These are phyloP conservation scores for Mormoops blainvillei DNA, from an alignment of 2,113 vertebrate genomes.

Conservation along the genomic window DNA sequence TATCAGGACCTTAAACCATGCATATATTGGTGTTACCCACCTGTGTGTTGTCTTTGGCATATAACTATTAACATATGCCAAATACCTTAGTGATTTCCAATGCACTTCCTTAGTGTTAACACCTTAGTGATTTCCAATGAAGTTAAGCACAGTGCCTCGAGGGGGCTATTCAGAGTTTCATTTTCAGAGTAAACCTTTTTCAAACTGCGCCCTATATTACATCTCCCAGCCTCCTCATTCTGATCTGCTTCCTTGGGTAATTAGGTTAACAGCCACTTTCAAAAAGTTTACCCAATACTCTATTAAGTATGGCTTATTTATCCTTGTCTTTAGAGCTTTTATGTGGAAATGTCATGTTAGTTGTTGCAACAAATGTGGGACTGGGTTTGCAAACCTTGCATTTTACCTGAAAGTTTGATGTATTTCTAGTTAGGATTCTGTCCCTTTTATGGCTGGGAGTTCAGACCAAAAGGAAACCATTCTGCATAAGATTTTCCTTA, in stretches of 20 bases:
- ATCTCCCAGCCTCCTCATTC: background rate
- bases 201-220: background rate
- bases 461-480: conserved; percentile 26
- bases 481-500: conserved; percentile 4
- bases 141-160: background rate
- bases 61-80: background rate
- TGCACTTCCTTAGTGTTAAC: background rate
- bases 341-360: background rate
- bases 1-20: background rate
- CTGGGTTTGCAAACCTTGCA: background rate
- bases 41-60: background rate
- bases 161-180: background rate
- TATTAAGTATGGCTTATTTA: background rate
- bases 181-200: background rate
- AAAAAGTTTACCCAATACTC: background rate
- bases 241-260: background rate
- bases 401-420: background rate
- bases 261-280: background rate
- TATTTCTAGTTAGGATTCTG: background rate
- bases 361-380: background rate
- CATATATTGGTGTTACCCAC: background rate
- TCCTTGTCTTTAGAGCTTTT: background rate
- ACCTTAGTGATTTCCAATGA: background rate
- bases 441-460: background rate
- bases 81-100: background rate